Base-by-base conservation (phyloP, 2,797 vertebrate species). In the Anas acuta region DNA sequence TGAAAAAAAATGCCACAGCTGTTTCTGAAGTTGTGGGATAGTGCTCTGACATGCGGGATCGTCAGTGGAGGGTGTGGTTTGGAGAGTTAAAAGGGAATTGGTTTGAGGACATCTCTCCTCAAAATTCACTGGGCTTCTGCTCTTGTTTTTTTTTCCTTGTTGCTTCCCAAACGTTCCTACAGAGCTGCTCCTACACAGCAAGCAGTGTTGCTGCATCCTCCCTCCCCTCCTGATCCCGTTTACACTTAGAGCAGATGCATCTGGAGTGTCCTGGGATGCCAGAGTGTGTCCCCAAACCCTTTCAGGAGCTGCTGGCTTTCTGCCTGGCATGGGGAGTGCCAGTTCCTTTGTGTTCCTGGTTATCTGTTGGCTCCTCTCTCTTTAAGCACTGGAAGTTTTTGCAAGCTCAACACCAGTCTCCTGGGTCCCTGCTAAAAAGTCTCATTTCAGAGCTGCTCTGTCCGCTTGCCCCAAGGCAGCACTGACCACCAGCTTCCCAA, bases 251-350 rank as follows among this genome's bases (percentile, higher is more conserved):
- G 69, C 28, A 56, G n/a, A 18, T 21, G 8, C 1, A 1, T 32
- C 43, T 20, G 13, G 41, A 23, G 13, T 2, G 3, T 13, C 4
- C 2, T 1, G 23, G 37, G 37, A 5, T 41, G 39, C 7, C 25
- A 41, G 26, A 3, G 51, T 9, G 14, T 23, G 49, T 32, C 56
- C 23, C 1, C 1, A 17, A 15, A 17, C 4, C 2, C 33, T 17
- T 26, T 3, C 9, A 0, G 0, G 57, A 66, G 25, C 62, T 65
- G 37, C 26, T 73, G 15, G 45, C 60, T 72, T 0, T 0, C 66
- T 32, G 12, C 20, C 58, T 2, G 1, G 39, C 37, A 7, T 30
- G 19, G 18, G 47, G 37, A 70, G 19, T 7, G 3, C 39, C 41
- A 7, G 19, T n/a, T 33, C 2, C 0, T 13, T 13, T 1, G 1